Evolutionary conservation across 2,888 invertebrate species (phyloP), one percentile per base, ranked within the genome.

Genomic region (Drosophila yooni): DNA sequence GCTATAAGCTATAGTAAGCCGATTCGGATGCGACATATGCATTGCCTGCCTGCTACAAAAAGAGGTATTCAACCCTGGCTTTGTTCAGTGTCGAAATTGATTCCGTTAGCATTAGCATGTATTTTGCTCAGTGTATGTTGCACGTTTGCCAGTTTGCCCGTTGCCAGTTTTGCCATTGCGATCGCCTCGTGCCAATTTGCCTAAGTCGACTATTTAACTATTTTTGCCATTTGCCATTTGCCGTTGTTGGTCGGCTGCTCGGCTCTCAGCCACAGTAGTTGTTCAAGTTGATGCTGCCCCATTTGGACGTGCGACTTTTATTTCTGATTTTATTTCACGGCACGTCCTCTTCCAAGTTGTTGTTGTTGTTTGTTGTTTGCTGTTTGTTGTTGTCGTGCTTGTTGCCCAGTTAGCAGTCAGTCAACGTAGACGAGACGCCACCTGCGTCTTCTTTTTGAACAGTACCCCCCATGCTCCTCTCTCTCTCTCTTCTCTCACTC

Each of bases 181-280:
- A 58, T 38, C 76, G 70, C 66, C 78, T 71, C 81, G 74, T 76
- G 89, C 83, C 87, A 86, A 86, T 84, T 84, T 84, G 89, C 89
- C 84, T 88, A 85, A 85, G 89, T 87, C 79, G 88, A 72, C 84
- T 84, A 74, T 84, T 89, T 84, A 87, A 77, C 89, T 85, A 87
- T 84, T 85, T 89, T 80, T 80, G 88, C 81, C 81, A 60, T 78
- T 79, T 72, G 79, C 52, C 56, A 61, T 82, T 82, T 27, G 50
- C 50, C 50, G 27, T 56, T 56, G 27, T 46, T 75, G 69, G 46
- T 46, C 15, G 81, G 68, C 73, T 74, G 46, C 46, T 27, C 25
- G 38, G 53, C 67, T 67, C 62, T 54, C 63, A 70, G 56, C 67
- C 31, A 46, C 59, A 69, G 27, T 50, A 50, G 54, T 56, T 38